phyloP scores from a whole-genome alignment of 2,888 invertebrate genomes.

The Pyrrhosoma nymphula region DNA sequence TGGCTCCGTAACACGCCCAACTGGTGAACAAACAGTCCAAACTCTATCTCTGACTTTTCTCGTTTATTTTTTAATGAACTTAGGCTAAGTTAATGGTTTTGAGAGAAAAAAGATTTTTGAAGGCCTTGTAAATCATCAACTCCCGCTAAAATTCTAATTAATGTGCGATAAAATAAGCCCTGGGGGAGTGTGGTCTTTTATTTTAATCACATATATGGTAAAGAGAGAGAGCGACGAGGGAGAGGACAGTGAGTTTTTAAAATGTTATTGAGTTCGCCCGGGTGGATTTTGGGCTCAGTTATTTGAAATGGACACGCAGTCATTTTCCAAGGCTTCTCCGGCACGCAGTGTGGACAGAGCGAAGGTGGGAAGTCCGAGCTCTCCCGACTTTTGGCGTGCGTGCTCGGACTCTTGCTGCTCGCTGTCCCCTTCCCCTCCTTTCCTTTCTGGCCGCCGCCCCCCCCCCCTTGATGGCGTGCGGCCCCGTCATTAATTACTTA shows the following conservation, averaged over 20 bases:
- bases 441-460: background rate
- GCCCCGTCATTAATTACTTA: conserved; percentile 43
- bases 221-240: background rate
- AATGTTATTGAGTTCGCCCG: background rate
- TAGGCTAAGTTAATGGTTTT: background rate
- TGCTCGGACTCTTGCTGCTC: background rate
- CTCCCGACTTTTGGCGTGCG: conserved; percentile 5
- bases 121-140: background rate
- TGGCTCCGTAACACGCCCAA: background rate
- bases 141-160: conserved; percentile 14
- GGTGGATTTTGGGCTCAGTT: background rate
- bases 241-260: background rate
- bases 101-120: background rate
- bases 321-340: background rate
- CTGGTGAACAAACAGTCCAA: no score
- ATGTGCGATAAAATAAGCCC: background rate
- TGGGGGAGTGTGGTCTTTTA: background rate
- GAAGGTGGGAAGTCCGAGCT: background rate
- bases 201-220: background rate
- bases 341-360: background rate
- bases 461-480: conserved; percentile 12
- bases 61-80: background rate
- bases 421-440: background rate
- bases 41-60: no score
- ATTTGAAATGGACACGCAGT: conserved; percentile 8